These are phyloP conservation scores for Polypterus bichir DNA, from an alignment of 2,113 vertebrate genomes.

Conservation along the genomic window DNA sequence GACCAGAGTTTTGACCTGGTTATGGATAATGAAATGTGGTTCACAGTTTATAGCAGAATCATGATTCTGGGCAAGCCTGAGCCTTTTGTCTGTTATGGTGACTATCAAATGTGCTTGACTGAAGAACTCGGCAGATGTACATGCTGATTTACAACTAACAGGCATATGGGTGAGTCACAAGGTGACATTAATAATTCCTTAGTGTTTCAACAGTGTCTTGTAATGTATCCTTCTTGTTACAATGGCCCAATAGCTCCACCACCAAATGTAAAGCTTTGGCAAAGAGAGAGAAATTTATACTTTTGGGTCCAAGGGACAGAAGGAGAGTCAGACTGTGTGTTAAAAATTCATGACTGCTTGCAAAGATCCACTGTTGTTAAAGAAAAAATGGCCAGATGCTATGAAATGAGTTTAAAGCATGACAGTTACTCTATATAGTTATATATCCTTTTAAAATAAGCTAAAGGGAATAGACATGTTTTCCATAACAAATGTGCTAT, in stretches of 20 bases:
- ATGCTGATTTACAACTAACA: slow-evolving; percentile 24
- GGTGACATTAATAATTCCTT: slow-evolving; percentile 30
- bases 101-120: slow-evolving; percentile 15
- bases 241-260: slow-evolving; percentile 31
- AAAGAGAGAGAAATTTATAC: neutral
- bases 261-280: neutral
- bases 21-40: no score
- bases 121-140: slow-evolving; percentile 28
- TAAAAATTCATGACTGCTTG: slow-evolving; percentile 39
- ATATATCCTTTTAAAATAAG: no score
- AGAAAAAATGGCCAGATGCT: no score
- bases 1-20: no score
- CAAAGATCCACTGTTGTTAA: slow-evolving; percentile 3
- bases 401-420: no score
- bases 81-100: neutral
- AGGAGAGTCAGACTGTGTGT: slow-evolving; percentile 29
- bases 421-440: no score
- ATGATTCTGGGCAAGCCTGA: neutral
- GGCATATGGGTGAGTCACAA: slow-evolving; percentile 29
- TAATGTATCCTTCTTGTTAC: slow-evolving; percentile 21
- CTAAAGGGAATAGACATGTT: no score
- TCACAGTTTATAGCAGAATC: no score
- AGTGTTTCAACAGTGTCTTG: slow-evolving; percentile 10
- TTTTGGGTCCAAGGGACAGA: slow-evolving; percentile 18
- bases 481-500: no score